Percentiles rank a stretch among this genome's conserved stretches.
Conservation (phyloP, 2,113 vertebrate genomes). For the Nannobrachium achirus region DNA sequence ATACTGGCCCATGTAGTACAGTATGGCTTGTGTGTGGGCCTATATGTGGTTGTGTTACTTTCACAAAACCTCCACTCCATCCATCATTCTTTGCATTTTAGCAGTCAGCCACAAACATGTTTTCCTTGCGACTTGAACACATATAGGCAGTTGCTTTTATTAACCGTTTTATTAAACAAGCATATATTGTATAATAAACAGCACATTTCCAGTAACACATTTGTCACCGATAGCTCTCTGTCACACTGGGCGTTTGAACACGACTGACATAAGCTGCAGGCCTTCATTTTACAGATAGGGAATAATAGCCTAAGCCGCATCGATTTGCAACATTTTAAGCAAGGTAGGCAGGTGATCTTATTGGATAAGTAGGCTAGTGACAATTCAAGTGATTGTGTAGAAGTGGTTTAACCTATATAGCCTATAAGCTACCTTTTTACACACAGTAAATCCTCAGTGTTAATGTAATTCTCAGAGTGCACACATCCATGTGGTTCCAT, state of each 20-base stretch:
- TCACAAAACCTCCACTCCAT: too few species aligned
- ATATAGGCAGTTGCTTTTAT: conserved; percentile 49
- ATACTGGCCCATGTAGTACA: too few species aligned
- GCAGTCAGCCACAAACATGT: conserved; percentile 14
- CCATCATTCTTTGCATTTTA: too few species aligned
- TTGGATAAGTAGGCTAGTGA: conserved; percentile 29
- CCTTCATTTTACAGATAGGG: conserved; percentile 3
- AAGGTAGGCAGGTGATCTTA: conserved; percentile 31
- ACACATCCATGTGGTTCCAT: too few species aligned
- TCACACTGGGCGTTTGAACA: conserved; percentile 27
- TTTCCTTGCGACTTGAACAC: conserved; percentile 32
- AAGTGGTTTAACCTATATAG: conserved; percentile 60
- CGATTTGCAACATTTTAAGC: conserved; percentile 9
- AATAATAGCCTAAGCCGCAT: conserved; percentile 10
- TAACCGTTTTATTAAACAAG: conserved; percentile 74
- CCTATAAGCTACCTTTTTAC: background rate
- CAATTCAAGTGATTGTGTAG: conserved; percentile 54
- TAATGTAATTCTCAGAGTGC: too few species aligned
- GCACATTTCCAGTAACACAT: conserved; percentile 48
- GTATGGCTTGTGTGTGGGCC: too few species aligned
- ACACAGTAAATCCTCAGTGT: too few species aligned
- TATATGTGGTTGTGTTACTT: too few species aligned
- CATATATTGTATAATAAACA: conserved; percentile 64
- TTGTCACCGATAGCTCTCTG: conserved; percentile 36
- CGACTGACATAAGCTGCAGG: conserved; percentile 17